Percentiles rank a stretch among this genome's conserved stretches.
Evolutionary conservation across 2,888 invertebrate species (phyloP).

Genomic region (Stegana nigrithorax): DNA sequence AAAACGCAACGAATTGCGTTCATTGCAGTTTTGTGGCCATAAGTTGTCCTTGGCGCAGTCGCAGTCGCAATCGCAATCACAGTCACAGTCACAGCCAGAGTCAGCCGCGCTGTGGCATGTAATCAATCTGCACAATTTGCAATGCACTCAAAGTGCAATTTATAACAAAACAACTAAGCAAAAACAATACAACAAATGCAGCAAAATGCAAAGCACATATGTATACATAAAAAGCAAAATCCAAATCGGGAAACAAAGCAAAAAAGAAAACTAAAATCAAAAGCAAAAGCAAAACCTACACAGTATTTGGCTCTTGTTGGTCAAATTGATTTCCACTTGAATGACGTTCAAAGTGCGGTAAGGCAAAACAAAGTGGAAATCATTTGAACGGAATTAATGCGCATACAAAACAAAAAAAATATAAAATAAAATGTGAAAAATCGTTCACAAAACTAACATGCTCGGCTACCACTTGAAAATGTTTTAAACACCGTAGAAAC

Average conservation of each 20-base stretch:
- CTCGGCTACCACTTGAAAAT: no score
- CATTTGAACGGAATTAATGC: conserved; percentile 62
- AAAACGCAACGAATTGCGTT: not conserved
- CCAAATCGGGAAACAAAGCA: not conserved
- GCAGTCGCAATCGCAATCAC: not conserved
- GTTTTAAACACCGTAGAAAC: no score
- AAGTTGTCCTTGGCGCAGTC: conserved; percentile 38
- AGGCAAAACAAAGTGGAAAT: conserved; percentile 43
- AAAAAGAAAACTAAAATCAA: conserved; percentile 16
- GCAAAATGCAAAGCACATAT: no score
- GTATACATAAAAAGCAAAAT: no score
- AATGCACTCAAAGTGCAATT: no score
- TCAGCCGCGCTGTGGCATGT: no score
- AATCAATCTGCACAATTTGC: no score
- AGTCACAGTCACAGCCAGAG: not conserved
- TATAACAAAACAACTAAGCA: conserved; percentile 1
- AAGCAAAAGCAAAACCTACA: conserved; percentile 33
- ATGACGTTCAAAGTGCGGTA: conserved; percentile 2
- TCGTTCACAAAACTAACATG: no score
- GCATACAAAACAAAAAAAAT: conserved; percentile 51
- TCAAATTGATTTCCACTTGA: conserved; percentile 64
- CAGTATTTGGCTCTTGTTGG: no score
- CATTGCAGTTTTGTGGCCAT: conserved; percentile 45
- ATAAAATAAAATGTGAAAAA: no score
- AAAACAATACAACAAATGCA: not conserved